Base-by-base conservation (phyloP, 2,888 invertebrate genomes). In the Bembecia ichneumoniformis region DNA sequence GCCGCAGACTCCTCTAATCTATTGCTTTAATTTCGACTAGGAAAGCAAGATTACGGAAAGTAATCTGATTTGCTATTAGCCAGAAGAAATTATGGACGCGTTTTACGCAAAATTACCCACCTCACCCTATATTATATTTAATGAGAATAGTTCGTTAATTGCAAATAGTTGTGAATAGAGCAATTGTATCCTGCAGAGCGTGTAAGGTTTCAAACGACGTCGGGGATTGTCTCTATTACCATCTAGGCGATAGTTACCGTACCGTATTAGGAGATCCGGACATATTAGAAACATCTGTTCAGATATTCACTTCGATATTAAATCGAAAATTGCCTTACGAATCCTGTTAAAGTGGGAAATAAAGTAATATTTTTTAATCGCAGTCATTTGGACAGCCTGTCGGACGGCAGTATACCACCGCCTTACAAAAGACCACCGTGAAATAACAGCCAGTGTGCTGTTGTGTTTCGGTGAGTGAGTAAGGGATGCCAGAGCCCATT, bases 1-100 rank as follows among this genome's bases (percentile, higher is more conserved):
- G 69, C 63, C 58, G 58, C 60, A 59, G 60, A 65, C 64, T 65
- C 63, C 62, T 66, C 67, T 74, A 74, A 76, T 74, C 67, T 76
- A 74, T 67, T 61, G 62, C 66, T 74, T 74, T 74, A 73, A 74
- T 75, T 74, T 67, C 56, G 66, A 57, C 64, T 60, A 58, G 57
- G 57, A 60, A 64, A 57, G 58, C 57, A 40, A 40, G 40, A 40
- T 40, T 40, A 40, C 40, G 40, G 14, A 40, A 40, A 40, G 40
- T 40, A 40, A 40, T 1, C 40, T 40, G 40, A 40, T 40, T 40
- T 40, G 14, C 13, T 40, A n/a, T 14, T 14, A 14, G 14, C 40
- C 14, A 14, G 14, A 40, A 14, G 14, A 11, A 40, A 40, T 40
- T 40, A 40, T 40, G 40, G 40, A 13, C n/a, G 11, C 40, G 14